A percentile compares a stretch with the other conserved stretches of the same genome.
Conservation (phyloP, 2,113 vertebrate species). For the Mandrillus leucophaeus region DNA sequence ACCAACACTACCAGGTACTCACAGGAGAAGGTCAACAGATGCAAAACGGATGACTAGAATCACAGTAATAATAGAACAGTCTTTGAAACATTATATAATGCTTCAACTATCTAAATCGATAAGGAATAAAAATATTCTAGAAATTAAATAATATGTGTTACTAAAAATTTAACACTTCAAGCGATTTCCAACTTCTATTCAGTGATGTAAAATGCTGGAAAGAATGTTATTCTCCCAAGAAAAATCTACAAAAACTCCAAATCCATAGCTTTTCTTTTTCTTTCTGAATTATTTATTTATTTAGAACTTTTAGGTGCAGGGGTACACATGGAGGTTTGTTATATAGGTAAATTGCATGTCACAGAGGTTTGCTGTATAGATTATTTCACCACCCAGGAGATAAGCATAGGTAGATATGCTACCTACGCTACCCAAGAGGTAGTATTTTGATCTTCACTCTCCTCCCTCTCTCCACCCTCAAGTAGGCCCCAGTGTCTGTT, state of each 20-base stretch:
- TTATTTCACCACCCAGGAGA: too few relatives aligned
- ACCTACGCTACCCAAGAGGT: too few relatives aligned
- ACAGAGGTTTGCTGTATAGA: too few relatives aligned
- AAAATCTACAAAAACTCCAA: neutral
- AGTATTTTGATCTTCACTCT: too few relatives aligned
- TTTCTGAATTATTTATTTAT: too few relatives aligned
- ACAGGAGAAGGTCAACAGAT: neutral
- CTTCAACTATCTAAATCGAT: neutral
- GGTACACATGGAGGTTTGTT: too few relatives aligned
- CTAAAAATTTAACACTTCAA: neutral
- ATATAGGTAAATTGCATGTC: too few relatives aligned
- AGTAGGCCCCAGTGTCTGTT: too few relatives aligned
- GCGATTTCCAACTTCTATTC: neutral
- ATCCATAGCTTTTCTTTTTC: neutral
- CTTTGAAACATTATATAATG: neutral
- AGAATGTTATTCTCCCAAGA: neutral
- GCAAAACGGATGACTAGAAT: neutral
- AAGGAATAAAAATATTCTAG: neutral
- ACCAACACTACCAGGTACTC: neutral
- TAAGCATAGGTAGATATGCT: too few relatives aligned
- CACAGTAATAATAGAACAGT: neutral
- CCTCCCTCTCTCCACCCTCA: too few relatives aligned
- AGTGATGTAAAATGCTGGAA: neutral
- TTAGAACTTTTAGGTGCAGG: too few relatives aligned
- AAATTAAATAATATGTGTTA: neutral